Evolutionary conservation across 2,797 vertebrate genomes (phyloP), one percentile per base, ranked within the genome.

Genomic region (Sebastolobus altivelis): DNA sequence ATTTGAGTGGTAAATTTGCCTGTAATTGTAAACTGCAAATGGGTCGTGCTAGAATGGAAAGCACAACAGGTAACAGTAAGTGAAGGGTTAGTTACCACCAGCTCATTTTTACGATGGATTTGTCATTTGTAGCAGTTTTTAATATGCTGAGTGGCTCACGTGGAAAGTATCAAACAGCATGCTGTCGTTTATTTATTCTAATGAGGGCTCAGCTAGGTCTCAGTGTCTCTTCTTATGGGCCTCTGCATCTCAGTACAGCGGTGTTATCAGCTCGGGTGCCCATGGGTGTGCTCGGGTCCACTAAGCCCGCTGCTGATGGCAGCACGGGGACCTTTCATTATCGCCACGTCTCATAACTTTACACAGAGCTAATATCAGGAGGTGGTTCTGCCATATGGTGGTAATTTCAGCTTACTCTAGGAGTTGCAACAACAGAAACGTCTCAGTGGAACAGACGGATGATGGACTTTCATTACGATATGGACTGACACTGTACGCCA

Each of bases 311-410:
- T 7, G 66, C 81, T 80, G 76, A 87, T 80, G 77, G 80, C 77
- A 76, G 85, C 81, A 6, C 54, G 8, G 89, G 67, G 87, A 87
- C 76, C 71, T 81, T 85, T 92, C 71, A 88, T 90, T 88, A 84
- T 80, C 52, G 2, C 71, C 56, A 65, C 7, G 62, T 87, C 77
- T 89, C 88, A 75, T 89, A 84, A 83, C 79, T 84, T 83, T 79
- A 80, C 74, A 46, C 68, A 61, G 79, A 77, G 75, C 75, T 90
- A 72, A 88, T 94, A 86, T 87, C 82, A 83, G 58, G 49, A 61
- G 75, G 60, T 80, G 81, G 33, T 60, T 77, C 79, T 73, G 65
- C 79, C 88, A 66, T 77, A 82, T 86, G 84, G 81, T 76, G 63
- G 84, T 83, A 75, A 87, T 92, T 89, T 90, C 84, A 81, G 46